Conservation (phyloP, 53 echinoderm and acorn worm species). For the Antedon mediterranea region DNA sequence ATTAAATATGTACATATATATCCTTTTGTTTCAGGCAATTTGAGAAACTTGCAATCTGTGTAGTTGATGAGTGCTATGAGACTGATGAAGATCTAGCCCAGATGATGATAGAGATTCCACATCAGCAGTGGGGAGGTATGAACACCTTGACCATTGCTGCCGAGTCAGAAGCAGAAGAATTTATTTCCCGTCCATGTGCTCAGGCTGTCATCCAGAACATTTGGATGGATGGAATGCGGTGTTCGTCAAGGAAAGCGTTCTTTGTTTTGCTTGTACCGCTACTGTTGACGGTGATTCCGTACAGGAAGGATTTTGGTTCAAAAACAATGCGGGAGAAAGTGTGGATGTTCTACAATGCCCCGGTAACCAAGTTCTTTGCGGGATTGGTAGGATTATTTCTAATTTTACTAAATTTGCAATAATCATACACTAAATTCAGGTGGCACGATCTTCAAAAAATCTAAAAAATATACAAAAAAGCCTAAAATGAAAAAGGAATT, state of each 20-base stretch:
- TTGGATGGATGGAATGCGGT: constrained; percentile 38
- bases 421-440: too few species aligned
- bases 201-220: constrained; percentile 38
- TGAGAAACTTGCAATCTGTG: constrained; percentile 61
- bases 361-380: constrained; percentile 42
- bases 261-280: not conserved
- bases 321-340: constrained; percentile 5
- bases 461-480: too few species aligned
- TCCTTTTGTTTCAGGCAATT: constrained; percentile 27
- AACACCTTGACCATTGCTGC: constrained; percentile 65
- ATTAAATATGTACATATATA: too few species aligned
- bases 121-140: constrained; percentile 47
- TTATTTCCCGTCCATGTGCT: constrained; percentile 53
- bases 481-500: too few species aligned
- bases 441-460: too few species aligned
- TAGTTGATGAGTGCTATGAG: constrained; percentile 56
- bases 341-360: constrained; percentile 40
- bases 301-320: not conserved
- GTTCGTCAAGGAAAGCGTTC: not conserved
- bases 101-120: constrained; percentile 44
- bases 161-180: constrained; percentile 41
- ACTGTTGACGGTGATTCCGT: not conserved
- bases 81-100: constrained; percentile 49
- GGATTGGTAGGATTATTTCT: constrained; percentile 21
- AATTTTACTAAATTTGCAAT: too few species aligned